A percentile compares a stretch with the other conserved stretches of the same genome.
Evolutionary conservation across 2,113 vertebrate species (phyloP).

Genomic region (Bubalus kerabau): DNA sequence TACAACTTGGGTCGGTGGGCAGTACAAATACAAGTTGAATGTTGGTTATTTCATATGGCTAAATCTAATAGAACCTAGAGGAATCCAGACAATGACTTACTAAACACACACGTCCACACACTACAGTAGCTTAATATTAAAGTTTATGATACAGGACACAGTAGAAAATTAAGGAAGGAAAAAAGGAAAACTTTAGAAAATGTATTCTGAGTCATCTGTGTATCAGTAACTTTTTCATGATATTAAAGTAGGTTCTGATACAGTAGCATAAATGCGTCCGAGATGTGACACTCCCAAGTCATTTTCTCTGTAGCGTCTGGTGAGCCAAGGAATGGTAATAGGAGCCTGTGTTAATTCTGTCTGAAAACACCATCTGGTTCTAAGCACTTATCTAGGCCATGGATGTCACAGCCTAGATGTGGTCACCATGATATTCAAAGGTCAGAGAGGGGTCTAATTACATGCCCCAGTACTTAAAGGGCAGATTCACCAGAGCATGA

Average conservation of each 20-base stretch:
- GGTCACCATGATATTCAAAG: conserved; percentile 79
- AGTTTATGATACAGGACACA: neutral
- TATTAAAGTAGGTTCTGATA: neutral
- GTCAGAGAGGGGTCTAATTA: conserved; percentile 83
- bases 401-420: conserved; percentile 76
- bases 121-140: neutral
- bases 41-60: neutral
- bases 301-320: conserved; percentile 33
- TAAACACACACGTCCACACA: neutral
- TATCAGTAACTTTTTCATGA: neutral
- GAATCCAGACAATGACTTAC: neutral
- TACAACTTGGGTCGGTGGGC: neutral
- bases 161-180: neutral
- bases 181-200: neutral
- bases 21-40: neutral
- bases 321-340: conserved; percentile 58
- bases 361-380: conserved; percentile 81
- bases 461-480: conserved; percentile 78
- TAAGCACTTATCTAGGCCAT: conserved; percentile 73
- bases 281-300: conserved; percentile 22
- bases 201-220: neutral
- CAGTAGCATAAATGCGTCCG: neutral
- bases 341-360: conserved; percentile 76
- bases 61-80: neutral
- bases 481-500: conserved; percentile 74